A percentile compares a stretch with the other conserved stretches of the same genome.
These are phyloP conservation scores for Exocentrus adspersus DNA, from an alignment of 2,888 invertebrate species.

Conservation along the genomic window DNA sequence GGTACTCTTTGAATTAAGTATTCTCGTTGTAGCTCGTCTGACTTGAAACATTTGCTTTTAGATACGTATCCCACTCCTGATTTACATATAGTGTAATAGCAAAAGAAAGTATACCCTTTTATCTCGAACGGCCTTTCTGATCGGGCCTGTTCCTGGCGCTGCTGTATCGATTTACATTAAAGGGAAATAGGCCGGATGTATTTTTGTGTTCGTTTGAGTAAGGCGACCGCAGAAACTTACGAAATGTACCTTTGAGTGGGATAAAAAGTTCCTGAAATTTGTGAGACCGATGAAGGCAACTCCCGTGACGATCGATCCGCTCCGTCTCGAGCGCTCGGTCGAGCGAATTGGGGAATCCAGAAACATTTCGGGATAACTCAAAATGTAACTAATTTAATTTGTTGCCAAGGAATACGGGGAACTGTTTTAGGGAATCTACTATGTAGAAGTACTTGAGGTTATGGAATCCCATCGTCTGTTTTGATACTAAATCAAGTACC, in stretches of 20 bases:
- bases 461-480: too few species aligned
- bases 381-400: background rate
- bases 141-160: background rate
- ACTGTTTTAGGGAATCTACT: too few species aligned
- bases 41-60: too few species aligned
- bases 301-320: constrained; percentile 1
- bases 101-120: background rate
- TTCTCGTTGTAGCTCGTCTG: too few species aligned
- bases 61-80: background rate
- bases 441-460: too few species aligned
- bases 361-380: background rate
- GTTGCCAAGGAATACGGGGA: background rate
- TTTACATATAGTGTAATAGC: too few species aligned
- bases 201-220: background rate
- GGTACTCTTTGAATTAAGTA: too few species aligned
- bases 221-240: constrained; percentile 9
- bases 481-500: too few species aligned
- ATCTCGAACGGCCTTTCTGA: background rate
- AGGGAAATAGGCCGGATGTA: background rate
- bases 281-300: background rate
- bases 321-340: background rate
- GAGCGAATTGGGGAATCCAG: background rate
- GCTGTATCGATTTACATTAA: background rate
- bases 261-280: background rate
- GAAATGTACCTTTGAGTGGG: constrained; percentile 14